These are phyloP conservation scores for Tetramorium simillimum DNA, from an alignment of 1,140 invertebrate genomes.

Conservation along the genomic window DNA sequence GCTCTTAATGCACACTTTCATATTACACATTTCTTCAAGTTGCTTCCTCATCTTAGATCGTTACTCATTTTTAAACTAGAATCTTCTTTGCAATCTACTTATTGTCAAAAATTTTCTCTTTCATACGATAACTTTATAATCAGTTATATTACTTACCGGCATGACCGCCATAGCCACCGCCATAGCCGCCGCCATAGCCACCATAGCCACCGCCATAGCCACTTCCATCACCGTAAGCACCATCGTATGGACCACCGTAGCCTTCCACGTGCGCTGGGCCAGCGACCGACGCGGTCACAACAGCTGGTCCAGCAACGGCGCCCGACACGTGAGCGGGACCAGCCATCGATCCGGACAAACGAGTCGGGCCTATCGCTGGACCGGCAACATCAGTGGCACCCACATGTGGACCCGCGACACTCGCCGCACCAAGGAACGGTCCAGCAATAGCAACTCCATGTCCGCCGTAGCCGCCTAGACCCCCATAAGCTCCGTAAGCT, in stretches of 20 bases:
- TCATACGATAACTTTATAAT: neutral
- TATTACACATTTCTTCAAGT: neutral
- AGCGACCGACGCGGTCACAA: conserved; percentile 81
- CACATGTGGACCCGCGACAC: conserved; percentile 79
- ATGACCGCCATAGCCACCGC: conserved; percentile 49
- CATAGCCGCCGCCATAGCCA: conserved; percentile 48
- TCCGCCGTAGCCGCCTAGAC: conserved; percentile 70
- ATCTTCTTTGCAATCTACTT: neutral
- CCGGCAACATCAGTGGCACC: conserved; percentile 77
- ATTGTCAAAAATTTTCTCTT: neutral
- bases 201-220: conserved; percentile 29
- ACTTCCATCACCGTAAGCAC: conserved; percentile 62
- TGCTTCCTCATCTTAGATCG: neutral
- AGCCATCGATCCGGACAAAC: conserved; percentile 79
- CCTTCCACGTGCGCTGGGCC: conserved; percentile 83
- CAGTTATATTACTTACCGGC: conserved; percentile 33
- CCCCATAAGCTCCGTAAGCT: conserved; percentile 70
- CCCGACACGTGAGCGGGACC: conserved; percentile 82
- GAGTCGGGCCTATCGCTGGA: conserved; percentile 80
- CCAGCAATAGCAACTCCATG: conserved; percentile 81
- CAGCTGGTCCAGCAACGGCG: conserved; percentile 82
- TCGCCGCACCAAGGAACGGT: conserved; percentile 77
- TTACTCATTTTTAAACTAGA: neutral
- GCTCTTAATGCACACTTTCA: neutral
- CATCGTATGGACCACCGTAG: conserved; percentile 75